Conservation (phyloP, 2,113 vertebrate genomes). For the Taurulus bubalis region DNA sequence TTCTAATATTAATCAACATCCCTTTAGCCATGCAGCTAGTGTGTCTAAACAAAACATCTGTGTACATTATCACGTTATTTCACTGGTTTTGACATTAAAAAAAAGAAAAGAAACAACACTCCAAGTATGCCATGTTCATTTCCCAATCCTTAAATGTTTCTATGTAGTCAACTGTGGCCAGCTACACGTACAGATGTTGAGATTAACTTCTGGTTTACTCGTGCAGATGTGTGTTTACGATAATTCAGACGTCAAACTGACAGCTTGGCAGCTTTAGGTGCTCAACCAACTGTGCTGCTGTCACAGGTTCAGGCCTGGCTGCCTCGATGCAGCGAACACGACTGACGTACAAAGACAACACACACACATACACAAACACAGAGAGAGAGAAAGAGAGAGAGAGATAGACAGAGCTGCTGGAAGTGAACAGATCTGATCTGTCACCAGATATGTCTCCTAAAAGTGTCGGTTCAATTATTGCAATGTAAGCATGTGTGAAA, state of each 20-base stretch:
- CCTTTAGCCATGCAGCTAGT: neutral
- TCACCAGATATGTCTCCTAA: constrained; percentile 50
- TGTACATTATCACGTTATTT: neutral
- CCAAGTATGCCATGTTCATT: neutral
- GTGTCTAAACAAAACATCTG: constrained; percentile 1
- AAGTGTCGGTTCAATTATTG: constrained; percentile 60
- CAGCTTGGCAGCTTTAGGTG: constrained; percentile 63
- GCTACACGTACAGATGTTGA: constrained; percentile 55
- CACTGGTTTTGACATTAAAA: neutral
- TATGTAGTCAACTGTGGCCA: constrained; percentile 20
- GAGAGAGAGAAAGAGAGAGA: neutral
- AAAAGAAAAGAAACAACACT: neutral
- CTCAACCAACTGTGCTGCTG: constrained; percentile 74
- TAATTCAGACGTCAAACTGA: constrained; percentile 78
- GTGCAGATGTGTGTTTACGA: constrained; percentile 59
- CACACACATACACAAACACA: neutral
- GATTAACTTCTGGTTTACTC: constrained; percentile 52
- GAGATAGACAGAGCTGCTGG: neutral
- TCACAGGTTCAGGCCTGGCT: constrained; percentile 73
- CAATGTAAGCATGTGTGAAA: constrained; percentile 66
- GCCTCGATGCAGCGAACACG: constrained; percentile 47
- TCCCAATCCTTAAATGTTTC: constrained; percentile 15
- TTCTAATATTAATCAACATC: neutral
- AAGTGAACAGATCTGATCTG: constrained; percentile 46
- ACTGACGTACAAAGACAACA: constrained; percentile 20